Percentiles rank a stretch among this genome's conserved stretches.
phyloP scores from a whole-genome alignment of 2,113 vertebrate species.

The Notiomystis cincta region DNA sequence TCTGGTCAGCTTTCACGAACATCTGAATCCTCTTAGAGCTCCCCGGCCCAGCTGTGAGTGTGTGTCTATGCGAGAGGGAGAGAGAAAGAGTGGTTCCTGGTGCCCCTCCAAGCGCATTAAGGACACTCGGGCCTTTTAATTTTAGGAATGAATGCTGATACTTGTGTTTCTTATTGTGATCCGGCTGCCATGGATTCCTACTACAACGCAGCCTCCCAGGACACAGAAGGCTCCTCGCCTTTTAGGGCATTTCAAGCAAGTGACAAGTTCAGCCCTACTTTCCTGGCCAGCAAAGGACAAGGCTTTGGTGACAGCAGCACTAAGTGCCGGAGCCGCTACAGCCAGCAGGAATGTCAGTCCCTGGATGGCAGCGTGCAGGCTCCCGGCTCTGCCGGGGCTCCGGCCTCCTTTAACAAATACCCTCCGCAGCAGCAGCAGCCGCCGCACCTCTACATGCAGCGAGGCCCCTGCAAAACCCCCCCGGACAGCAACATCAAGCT shows the following conservation, averaged over 20 bases:
- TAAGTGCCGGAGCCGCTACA: slow-evolving; percentile 77
- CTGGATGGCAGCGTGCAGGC: slow-evolving; percentile 77
- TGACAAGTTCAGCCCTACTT: slow-evolving; percentile 92
- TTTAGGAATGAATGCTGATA: slow-evolving; percentile 95
- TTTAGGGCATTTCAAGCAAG: slow-evolving; percentile 90
- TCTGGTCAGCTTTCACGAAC: slow-evolving; percentile 86
- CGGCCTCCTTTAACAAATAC: slow-evolving; percentile 90
- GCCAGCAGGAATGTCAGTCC: slow-evolving; percentile 86
- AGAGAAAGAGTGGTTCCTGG: slow-evolving; percentile 56
- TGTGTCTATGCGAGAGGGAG: slow-evolving; percentile 56
- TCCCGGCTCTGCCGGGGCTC: slow-evolving; percentile 56
- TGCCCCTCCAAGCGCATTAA: slow-evolving; percentile 68
- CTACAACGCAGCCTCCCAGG: slow-evolving; percentile 88
- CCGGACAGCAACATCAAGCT: slow-evolving; percentile 86
- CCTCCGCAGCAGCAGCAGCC: slow-evolving; percentile 43
- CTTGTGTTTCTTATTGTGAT: slow-evolving; percentile 93
- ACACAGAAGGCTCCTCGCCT: slow-evolving; percentile 87
- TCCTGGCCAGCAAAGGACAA: slow-evolving; percentile 93
- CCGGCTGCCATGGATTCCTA: slow-evolving; percentile 98
- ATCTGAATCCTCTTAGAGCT: slow-evolving; percentile 88
- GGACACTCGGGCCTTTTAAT: slow-evolving; percentile 73
- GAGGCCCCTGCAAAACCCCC: slow-evolving; percentile 87
- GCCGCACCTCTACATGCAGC: slow-evolving; percentile 86
- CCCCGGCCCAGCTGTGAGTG: slow-evolving; percentile 76
- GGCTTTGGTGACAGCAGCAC: slow-evolving; percentile 87